These are phyloP conservation scores for Eucriotettix oculatus DNA, from an alignment of 2,888 invertebrate species.

Conservation along the genomic window DNA sequence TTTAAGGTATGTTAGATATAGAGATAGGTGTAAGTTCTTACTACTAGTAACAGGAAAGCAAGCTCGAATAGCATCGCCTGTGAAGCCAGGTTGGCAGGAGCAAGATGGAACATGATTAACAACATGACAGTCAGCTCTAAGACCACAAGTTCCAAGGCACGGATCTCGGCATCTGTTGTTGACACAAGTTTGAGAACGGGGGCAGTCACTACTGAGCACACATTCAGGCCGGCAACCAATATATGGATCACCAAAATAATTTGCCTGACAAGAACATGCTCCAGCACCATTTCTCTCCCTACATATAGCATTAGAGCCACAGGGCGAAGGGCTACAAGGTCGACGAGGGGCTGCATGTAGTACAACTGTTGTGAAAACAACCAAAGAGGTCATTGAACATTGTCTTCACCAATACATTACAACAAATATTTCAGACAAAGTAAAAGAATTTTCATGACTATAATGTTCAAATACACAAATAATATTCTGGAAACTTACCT, in stretches of 20 bases:
- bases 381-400: no score
- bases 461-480: no score
- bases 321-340: slow-evolving; percentile 64
- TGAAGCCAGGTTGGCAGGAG: slow-evolving; percentile 52
- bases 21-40: slow-evolving; percentile 14
- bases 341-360: slow-evolving; percentile 39
- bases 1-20: not conserved
- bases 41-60: slow-evolving; percentile 28
- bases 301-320: slow-evolving; percentile 65
- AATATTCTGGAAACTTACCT: no score
- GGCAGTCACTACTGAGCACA: slow-evolving; percentile 59
- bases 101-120: slow-evolving; percentile 63
- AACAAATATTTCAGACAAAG: no score
- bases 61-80: slow-evolving; percentile 51
- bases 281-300: slow-evolving; percentile 56
- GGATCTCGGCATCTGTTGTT: slow-evolving; percentile 66
- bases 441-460: no score
- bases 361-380: no score
- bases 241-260: slow-evolving; percentile 64
- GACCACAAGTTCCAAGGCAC: slow-evolving; percentile 59
- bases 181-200: slow-evolving; percentile 51
- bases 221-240: slow-evolving; percentile 67
- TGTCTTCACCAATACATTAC: no score
- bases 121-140: slow-evolving; percentile 58
- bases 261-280: slow-evolving; percentile 56